Conservation (phyloP, 2,113 vertebrate species). For the Myrmecophaga tridactyla region DNA sequence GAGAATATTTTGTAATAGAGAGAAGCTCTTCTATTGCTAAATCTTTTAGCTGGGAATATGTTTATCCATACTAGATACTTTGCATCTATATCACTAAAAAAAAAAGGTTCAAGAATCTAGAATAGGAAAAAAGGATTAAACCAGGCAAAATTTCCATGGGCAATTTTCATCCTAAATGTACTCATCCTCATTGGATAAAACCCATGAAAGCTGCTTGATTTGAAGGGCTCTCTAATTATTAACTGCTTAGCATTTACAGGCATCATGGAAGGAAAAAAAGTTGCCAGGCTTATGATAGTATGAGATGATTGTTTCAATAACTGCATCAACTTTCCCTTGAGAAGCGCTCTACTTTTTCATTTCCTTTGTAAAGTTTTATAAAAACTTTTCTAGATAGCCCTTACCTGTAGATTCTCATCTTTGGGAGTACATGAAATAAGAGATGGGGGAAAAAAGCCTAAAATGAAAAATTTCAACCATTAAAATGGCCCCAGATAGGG, state of each 20-base stretch:
- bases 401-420: neutral
- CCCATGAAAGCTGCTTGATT: neutral
- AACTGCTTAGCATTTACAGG: conserved; percentile 12
- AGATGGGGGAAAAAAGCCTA: neutral
- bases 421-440: neutral
- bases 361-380: neutral
- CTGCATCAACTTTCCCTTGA: neutral
- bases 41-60: neutral
- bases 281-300: neutral
- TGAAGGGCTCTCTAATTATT: neutral
- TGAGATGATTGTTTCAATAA: conserved; percentile 11
- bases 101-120: neutral
- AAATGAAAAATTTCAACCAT: neutral
- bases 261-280: neutral
- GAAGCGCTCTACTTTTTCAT: neutral
- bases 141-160: conserved; percentile 23
- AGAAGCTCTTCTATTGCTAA: conserved; percentile 16
- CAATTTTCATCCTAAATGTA: conserved; percentile 14
- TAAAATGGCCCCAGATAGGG: neutral
- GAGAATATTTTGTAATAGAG: neutral
- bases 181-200: neutral
- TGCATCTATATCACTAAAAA: neutral
- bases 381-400: neutral
- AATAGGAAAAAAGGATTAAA: conserved; percentile 5
- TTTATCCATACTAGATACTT: neutral